phyloP scores from a whole-genome alignment of 2,113 vertebrate species.

The Orthonyx spaldingii region DNA sequence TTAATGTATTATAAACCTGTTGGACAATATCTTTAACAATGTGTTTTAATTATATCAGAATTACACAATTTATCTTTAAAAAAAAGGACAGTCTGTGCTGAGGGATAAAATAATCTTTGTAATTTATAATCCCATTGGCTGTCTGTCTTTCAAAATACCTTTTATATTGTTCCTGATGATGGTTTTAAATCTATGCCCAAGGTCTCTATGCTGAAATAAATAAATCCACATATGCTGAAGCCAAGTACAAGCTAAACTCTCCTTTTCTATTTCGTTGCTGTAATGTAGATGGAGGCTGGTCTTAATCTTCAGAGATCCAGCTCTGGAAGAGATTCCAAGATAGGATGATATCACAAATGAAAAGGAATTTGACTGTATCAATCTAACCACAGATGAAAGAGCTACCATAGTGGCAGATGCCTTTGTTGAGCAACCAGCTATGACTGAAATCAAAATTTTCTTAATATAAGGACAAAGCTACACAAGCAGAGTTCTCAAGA shows the following conservation, averaged over 20 bases:
- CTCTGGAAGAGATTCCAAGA: not conserved
- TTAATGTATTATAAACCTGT: fast-evolving
- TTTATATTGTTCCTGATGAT: not conserved
- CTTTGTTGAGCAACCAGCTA: not conserved
- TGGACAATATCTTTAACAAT: not conserved
- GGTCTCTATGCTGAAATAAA: not conserved
- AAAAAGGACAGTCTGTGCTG: not conserved
- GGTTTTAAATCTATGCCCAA: not conserved
- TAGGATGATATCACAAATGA: not conserved
- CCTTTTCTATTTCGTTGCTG: not conserved
- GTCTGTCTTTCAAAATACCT: not conserved
- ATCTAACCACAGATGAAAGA: not conserved
- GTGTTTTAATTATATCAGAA: not conserved
- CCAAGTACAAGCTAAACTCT: not conserved
- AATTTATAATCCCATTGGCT: not conserved
- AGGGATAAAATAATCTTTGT: not conserved
- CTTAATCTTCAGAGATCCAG: not conserved
- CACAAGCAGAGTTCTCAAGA: not conserved
- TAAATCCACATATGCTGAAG: not conserved
- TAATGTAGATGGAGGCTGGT: not conserved
- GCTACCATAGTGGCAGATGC: not conserved
- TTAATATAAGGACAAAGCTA: not conserved
- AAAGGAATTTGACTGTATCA: not conserved
- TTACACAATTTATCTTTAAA: not conserved
- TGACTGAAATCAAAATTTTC: not conserved